These are phyloP conservation scores for Hydractinia echinata DNA, from an alignment of 30 jellyfish, hydroid and myxozoan genomes.

Conservation along the genomic window DNA sequence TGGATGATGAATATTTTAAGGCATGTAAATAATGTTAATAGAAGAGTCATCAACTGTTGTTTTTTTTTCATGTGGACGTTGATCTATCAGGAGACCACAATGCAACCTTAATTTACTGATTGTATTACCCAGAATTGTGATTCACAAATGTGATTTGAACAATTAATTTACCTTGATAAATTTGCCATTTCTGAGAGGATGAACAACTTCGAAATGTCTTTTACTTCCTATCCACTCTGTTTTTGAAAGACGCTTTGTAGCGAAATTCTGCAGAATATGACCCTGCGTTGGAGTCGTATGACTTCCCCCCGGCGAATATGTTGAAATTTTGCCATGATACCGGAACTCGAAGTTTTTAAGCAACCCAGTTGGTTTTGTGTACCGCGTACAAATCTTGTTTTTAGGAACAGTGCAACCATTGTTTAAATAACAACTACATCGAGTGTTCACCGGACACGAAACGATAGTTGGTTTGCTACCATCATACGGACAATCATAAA, in stretches of 20 bases:
- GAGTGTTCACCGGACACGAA: conserved; percentile 2
- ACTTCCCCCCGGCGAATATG: not conserved
- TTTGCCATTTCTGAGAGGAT: not conserved
- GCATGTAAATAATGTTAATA: no score
- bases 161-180: not conserved
- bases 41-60: no score
- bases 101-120: no score
- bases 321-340: not conserved
- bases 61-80: no score
- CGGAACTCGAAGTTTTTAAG: not conserved
- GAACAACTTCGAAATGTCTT: not conserved
- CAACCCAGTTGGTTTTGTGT: not conserved
- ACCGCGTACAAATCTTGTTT: not conserved
- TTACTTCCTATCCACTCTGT: not conserved
- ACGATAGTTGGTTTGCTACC: not conserved
- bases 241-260: not conserved
- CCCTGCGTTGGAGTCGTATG: not conserved
- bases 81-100: no score
- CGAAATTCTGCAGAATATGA: not conserved
- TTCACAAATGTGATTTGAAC: no score
- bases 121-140: no score
- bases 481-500: not conserved
- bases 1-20: no score
- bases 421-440: conserved; percentile 7
- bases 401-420: not conserved